A percentile compares a stretch with the other conserved stretches of the same genome.
Conservation (phyloP, 2,888 invertebrate genomes). For the Aplocera efformata region DNA sequence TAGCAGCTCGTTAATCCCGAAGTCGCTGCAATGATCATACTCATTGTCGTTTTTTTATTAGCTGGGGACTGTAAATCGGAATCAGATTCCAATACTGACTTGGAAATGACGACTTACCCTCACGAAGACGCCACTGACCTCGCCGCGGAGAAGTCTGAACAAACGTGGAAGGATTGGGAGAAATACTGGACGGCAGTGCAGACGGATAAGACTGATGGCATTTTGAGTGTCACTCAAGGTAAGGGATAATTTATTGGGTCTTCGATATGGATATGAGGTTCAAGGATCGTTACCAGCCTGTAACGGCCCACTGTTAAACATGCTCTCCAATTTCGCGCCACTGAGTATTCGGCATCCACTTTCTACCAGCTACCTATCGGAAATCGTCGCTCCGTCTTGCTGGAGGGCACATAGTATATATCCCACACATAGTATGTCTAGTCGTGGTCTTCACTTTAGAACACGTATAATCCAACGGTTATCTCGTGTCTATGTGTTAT, state of each 20-base stretch:
- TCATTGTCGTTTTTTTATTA: constrained; percentile 20
- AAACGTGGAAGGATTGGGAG: constrained; percentile 58
- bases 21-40: constrained; percentile 1
- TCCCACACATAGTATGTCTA: too few species aligned
- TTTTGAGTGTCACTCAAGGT: constrained; percentile 56
- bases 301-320: too few species aligned
- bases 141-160: constrained; percentile 61
- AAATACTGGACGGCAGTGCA: constrained; percentile 54
- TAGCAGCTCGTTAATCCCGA: not conserved
- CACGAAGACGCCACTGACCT: constrained; percentile 56
- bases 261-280: too few species aligned
- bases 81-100: constrained; percentile 54
- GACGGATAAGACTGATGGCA: constrained; percentile 40
- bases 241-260: constrained; percentile 12
- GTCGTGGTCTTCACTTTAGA: too few species aligned
- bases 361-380: too few species aligned
- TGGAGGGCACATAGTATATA: too few species aligned
- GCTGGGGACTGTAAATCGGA: constrained; percentile 55
- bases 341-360: too few species aligned
- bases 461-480: too few species aligned
- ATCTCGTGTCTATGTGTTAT: too few species aligned
- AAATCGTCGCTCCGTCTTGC: too few species aligned
- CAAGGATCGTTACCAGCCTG: too few species aligned
- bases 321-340: too few species aligned
- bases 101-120: constrained; percentile 51